Conservation (phyloP, 2,113 vertebrate genomes). For the Dipodomys spectabilis region DNA sequence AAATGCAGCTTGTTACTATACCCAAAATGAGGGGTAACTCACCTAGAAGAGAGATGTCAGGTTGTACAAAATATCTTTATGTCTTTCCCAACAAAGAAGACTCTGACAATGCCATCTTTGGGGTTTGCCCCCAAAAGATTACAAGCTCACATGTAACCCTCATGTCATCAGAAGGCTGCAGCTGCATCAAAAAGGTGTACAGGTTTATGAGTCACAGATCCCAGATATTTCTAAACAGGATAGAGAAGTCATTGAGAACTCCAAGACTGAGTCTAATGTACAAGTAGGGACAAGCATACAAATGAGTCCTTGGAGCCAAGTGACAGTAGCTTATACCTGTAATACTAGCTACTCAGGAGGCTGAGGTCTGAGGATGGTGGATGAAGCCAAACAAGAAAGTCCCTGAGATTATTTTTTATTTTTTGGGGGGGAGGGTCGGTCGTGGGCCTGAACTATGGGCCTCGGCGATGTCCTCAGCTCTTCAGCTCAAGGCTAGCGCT, state of each 20-base stretch:
- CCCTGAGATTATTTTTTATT: no score
- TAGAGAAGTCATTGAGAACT: background rate
- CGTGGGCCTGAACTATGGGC: no score
- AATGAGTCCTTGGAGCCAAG: no score
- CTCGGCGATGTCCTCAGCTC: no score
- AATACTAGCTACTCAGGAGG: no score
- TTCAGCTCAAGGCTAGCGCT: no score
- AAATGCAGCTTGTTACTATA: background rate
- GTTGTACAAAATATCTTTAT: background rate
- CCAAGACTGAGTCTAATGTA: background rate
- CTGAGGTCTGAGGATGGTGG: no score
- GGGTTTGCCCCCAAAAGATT: background rate
- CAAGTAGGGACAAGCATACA: background rate
- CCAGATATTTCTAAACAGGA: background rate
- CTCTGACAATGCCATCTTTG: background rate
- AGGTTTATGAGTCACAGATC: background rate
- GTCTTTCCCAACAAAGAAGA: background rate
- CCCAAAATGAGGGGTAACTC: no score
- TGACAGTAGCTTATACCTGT: no score
- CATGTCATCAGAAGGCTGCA: background rate
- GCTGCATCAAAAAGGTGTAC: background rate
- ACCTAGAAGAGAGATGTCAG: background rate
- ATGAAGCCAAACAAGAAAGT: no score
- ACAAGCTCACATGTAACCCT: background rate
- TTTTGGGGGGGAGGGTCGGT: no score